Evolutionary conservation across 2,113 vertebrate species (phyloP).

Genomic region (Tapirus terrestris): DNA sequence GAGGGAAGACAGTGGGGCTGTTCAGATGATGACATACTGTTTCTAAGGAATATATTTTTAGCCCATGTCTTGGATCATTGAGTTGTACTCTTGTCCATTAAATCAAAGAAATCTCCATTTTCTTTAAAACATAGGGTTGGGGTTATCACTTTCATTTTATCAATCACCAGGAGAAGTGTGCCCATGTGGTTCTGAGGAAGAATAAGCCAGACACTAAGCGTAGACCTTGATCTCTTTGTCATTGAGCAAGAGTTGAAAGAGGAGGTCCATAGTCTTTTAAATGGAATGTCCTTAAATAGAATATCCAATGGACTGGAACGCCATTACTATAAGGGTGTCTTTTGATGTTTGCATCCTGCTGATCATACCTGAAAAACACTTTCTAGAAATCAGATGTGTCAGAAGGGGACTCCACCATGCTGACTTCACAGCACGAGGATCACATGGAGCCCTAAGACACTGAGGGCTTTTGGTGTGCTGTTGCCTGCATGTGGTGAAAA

Average conservation of each 20-base stretch:
- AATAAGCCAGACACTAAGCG: not conserved
- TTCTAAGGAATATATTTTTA: not conserved
- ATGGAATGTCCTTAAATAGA: slow-evolving; percentile 22
- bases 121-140: not conserved
- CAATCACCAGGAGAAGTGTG: no score
- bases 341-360: slow-evolving; percentile 50
- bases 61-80: not conserved
- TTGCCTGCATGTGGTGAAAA: not conserved
- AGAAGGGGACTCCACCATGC: not conserved
- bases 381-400: not conserved
- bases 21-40: no score
- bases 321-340: not conserved
- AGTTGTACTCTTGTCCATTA: not conserved
- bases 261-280: not conserved
- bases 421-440: not conserved
- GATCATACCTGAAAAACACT: not conserved
- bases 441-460: not conserved
- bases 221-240: not conserved
- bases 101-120: not conserved
- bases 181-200: not conserved
- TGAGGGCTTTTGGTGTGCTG: rapidly evolving
- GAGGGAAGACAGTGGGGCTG: rapidly evolving
- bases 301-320: not conserved
- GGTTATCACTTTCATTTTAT: not conserved
- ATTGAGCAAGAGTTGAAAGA: not conserved